These are phyloP conservation scores for Megaceryle maxima DNA, from an alignment of 2,113 vertebrate species.

Conservation along the genomic window DNA sequence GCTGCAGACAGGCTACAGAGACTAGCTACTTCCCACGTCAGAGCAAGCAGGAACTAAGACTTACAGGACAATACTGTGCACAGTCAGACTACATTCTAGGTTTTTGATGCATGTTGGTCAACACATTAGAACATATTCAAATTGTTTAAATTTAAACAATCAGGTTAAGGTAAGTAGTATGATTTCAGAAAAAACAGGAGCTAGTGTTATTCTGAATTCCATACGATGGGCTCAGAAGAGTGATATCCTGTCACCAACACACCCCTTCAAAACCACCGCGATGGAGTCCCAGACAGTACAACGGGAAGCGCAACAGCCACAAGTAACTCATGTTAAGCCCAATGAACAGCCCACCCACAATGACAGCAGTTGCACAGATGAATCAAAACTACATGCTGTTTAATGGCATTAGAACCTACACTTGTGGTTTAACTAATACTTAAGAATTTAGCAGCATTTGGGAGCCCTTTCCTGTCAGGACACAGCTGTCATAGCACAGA, in stretches of 20 bases:
- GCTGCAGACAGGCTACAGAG: not conserved
- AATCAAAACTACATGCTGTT: not conserved
- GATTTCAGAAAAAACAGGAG: rapidly evolving
- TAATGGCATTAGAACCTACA: not conserved
- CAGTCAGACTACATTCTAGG: not conserved
- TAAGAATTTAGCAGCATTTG: not conserved
- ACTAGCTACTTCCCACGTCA: not conserved
- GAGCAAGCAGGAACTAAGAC: not conserved
- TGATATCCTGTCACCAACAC: rapidly evolving
- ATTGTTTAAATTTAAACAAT: not conserved
- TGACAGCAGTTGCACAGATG: not conserved
- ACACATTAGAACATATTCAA: not conserved
- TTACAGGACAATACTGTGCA: rapidly evolving
- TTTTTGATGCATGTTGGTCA: rapidly evolving
- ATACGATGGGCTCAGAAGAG: rapidly evolving
- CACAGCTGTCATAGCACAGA: not conserved
- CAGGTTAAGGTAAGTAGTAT: rapidly evolving
- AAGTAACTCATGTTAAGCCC: not conserved
- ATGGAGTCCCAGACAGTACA: not conserved
- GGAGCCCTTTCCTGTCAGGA: not conserved
- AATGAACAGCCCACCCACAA: not conserved
- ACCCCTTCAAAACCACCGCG: not conserved
- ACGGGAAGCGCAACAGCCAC: not conserved
- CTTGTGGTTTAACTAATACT: not conserved
- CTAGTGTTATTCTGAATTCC: rapidly evolving